phyloP scores from a whole-genome alignment of 2,797 vertebrate genomes.

The Scolopax rusticola region DNA sequence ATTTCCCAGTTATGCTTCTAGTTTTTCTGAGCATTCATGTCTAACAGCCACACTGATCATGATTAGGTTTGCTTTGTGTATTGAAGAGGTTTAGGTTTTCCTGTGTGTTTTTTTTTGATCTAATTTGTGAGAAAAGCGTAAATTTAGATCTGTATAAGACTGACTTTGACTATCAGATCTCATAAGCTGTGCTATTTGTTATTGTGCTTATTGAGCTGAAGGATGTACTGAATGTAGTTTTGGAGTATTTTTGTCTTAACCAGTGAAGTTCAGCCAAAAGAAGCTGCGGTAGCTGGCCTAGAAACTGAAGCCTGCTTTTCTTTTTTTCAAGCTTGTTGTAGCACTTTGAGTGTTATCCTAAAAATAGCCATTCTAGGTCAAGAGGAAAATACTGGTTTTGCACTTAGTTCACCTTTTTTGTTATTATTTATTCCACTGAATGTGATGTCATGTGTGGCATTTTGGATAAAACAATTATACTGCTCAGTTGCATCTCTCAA shows the following conservation, averaged over 20 bases:
- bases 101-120: too few species aligned
- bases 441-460: neutral
- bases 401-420: neutral
- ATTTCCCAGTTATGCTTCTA: neutral
- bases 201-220: neutral
- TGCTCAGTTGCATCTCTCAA: neutral
- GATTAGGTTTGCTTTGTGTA: neutral
- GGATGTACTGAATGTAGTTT: neutral
- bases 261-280: neutral
- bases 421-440: neutral
- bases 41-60: neutral
- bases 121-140: neutral
- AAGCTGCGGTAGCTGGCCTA: neutral
- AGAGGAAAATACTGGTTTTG: neutral
- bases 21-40: neutral
- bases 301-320: neutral
- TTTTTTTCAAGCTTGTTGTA: neutral
- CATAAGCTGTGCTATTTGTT: neutral
- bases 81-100: neutral
- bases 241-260: neutral
- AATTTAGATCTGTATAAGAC: neutral
- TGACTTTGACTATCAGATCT: neutral
- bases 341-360: neutral
- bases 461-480: neutral
- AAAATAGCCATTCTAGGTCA: neutral